phyloP scores from a whole-genome alignment of 2,888 invertebrate genomes.

The Eutolmus rufibarbis region DNA sequence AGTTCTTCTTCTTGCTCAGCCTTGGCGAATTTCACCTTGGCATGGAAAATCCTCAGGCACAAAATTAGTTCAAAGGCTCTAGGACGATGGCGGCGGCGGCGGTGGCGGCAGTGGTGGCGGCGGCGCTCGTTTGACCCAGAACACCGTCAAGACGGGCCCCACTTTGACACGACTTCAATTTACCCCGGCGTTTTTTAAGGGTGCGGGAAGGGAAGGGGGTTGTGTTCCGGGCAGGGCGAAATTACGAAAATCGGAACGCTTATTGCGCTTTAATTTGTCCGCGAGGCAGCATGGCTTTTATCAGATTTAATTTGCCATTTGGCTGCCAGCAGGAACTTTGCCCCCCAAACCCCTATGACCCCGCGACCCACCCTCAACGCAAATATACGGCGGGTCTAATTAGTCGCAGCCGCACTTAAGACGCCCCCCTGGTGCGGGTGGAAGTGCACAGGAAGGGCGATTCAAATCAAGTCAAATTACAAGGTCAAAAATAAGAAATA shows the following conservation, averaged over 20 bases:
- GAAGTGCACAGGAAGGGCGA: background rate
- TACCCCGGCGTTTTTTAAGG: background rate
- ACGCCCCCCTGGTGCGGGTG: background rate
- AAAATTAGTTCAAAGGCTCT: constrained; percentile 37
- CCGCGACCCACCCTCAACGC: background rate
- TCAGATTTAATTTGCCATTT: constrained; percentile 6
- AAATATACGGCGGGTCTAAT: background rate
- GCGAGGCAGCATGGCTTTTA: background rate
- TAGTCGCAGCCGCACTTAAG: background rate
- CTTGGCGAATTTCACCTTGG: constrained; percentile 30
- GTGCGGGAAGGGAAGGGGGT: background rate
- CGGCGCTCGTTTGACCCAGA: constrained; percentile 10
- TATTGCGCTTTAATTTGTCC: constrained; percentile 4
- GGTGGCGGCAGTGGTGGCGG: background rate
- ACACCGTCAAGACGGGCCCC: background rate
- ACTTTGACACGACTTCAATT: background rate
- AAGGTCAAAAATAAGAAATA: background rate
- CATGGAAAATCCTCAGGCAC: constrained; percentile 8
- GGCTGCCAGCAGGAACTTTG: background rate
- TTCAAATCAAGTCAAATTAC: background rate
- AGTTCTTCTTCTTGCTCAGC: background rate
- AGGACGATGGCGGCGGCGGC: background rate
- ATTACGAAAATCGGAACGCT: background rate
- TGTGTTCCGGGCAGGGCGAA: background rate
- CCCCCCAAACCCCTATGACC: background rate